phyloP scores from a whole-genome alignment of 1,140 invertebrate species.

The Idris sp. region DNA sequence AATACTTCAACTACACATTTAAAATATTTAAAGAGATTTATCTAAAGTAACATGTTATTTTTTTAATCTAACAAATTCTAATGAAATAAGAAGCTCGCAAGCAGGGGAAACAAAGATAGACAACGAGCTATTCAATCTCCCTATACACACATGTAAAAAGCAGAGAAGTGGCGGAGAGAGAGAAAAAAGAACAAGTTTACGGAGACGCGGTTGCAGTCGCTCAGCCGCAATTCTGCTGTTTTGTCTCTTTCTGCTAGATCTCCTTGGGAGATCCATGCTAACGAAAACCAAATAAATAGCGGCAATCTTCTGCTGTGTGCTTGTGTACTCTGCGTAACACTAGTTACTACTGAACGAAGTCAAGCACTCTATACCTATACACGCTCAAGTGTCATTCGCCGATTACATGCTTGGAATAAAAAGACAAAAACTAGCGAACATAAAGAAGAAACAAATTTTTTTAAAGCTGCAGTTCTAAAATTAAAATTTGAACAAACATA shows the following conservation, averaged over 20 bases:
- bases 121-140: conserved; percentile 54
- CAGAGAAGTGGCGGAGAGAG: conserved; percentile 17
- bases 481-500: too few relatives aligned
- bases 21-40: conserved; percentile 33
- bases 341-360: conserved; percentile 44
- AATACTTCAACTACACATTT: conserved; percentile 14
- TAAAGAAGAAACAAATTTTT: conserved; percentile 1
- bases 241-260: conserved; percentile 54
- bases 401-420: conserved; percentile 16
- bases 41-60: conserved; percentile 28
- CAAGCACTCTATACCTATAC: conserved; percentile 22
- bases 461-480: too few relatives aligned
- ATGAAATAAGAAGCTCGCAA: conserved; percentile 46
- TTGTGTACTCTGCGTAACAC: conserved; percentile 56
- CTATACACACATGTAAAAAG: conserved; percentile 46
- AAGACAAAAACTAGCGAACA: conserved; percentile 12
- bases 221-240: conserved; percentile 11
- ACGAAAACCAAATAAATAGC: conserved; percentile 63
- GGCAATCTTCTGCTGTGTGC: conserved; percentile 50
- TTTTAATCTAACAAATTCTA: conserved; percentile 55
- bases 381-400: conserved; percentile 12
- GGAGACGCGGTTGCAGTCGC: conserved; percentile 27
- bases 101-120: conserved; percentile 34
- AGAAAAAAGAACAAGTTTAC: conserved; percentile 48
- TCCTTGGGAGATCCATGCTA: conserved; percentile 59